Conservation (phyloP, 2,113 vertebrate genomes). For the Neogobius melanostomus region DNA sequence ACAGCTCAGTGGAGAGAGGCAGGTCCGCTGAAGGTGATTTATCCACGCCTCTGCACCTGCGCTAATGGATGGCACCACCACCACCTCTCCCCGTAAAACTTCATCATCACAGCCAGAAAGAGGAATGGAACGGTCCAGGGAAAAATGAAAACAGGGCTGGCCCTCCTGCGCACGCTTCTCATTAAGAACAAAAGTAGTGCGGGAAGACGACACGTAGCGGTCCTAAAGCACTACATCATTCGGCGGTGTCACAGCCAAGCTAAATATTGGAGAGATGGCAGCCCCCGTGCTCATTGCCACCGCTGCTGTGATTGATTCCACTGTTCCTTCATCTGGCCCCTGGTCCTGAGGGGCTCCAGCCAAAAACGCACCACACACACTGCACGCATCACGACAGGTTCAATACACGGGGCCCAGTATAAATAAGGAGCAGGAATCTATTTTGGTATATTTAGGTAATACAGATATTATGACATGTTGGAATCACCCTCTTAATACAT, state of each 20-base stretch:
- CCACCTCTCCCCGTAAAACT: conserved; percentile 75
- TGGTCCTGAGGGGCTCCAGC: conserved; percentile 44
- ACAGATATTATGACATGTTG: background rate
- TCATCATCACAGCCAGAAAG: conserved; percentile 71
- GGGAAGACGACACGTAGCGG: conserved; percentile 50
- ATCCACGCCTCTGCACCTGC: conserved; percentile 76
- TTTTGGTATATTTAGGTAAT: background rate
- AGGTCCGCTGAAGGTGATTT: conserved; percentile 79
- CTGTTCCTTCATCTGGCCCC: conserved; percentile 51
- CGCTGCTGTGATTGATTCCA: conserved; percentile 56
- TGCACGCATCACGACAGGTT: conserved; percentile 26
- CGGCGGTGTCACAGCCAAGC: conserved; percentile 39
- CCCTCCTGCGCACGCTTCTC: conserved; percentile 46
- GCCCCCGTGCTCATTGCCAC: conserved; percentile 49
- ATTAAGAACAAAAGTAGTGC: conserved; percentile 50
- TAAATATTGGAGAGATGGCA: conserved; percentile 48
- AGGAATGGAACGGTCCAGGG: conserved; percentile 58
- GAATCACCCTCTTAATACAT: too few species aligned
- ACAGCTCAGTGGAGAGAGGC: conserved; percentile 77
- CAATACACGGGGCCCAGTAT: conserved; percentile 12
- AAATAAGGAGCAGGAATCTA: conserved; percentile 1
- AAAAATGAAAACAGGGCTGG: conserved; percentile 51
- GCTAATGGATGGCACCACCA: conserved; percentile 79
- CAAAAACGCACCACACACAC: conserved; percentile 30
- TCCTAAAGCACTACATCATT: conserved; percentile 58